Conservation (phyloP, 2,888 invertebrate genomes). For the Dicranocentrus wangi region DNA sequence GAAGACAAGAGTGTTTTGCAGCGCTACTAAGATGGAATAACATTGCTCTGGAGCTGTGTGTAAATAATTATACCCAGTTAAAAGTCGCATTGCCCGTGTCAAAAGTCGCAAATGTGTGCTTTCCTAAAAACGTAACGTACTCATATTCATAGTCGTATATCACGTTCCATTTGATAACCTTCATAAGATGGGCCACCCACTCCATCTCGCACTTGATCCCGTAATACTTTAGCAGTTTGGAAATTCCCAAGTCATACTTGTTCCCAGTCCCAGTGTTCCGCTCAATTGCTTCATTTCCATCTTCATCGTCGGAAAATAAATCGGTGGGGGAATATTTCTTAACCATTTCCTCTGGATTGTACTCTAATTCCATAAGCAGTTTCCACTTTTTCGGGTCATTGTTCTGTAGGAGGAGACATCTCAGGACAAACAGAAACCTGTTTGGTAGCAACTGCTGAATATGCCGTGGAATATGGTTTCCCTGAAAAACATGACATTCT, state of each 20-base stretch:
- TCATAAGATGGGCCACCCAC: slow-evolving; percentile 44
- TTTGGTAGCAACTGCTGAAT: slow-evolving; percentile 68
- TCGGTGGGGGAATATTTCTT: slow-evolving; percentile 41
- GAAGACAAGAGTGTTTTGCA: slow-evolving; percentile 34
- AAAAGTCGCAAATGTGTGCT: neutral
- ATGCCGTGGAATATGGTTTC: slow-evolving; percentile 49
- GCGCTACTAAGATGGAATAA: slow-evolving; percentile 34
- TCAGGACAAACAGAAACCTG: slow-evolving; percentile 86
- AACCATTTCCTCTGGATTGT: slow-evolving; percentile 53
- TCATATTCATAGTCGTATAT: slow-evolving; percentile 40
- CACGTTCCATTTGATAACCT: slow-evolving; percentile 49
- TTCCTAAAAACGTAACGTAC: neutral
- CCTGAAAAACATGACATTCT: slow-evolving; percentile 62
- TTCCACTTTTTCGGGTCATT: slow-evolving; percentile 82
- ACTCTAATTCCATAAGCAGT: slow-evolving; percentile 71
- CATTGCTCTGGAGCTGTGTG: slow-evolving; percentile 17
- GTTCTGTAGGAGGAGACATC: slow-evolving; percentile 84
- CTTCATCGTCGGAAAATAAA: slow-evolving; percentile 37
- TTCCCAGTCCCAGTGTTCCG: neutral
- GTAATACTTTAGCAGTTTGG: slow-evolving; percentile 40
- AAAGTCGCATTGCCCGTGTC: no score
- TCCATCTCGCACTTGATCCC: slow-evolving; percentile 44
- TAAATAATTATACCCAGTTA: no score
- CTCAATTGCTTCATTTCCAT: neutral
- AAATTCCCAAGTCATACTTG: slow-evolving; percentile 39